Percentiles rank a stretch among this genome's conserved stretches.
phyloP scores from a whole-genome alignment of 2,113 vertebrate species.

The Hiodon tergisus region DNA sequence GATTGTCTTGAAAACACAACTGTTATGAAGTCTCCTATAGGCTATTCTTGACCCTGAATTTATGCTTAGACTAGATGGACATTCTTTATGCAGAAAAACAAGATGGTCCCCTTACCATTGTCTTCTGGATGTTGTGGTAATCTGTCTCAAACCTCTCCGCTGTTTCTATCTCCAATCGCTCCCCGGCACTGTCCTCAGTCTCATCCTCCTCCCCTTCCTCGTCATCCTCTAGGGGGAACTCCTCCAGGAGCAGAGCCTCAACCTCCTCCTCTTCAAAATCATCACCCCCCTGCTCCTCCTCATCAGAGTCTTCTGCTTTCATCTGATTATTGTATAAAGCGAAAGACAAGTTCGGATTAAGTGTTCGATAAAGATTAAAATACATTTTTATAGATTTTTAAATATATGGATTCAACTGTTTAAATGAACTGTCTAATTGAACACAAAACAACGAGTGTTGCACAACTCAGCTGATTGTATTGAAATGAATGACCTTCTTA shows the following conservation, averaged over 20 bases:
- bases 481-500: conserved; percentile 38
- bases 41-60: too few relatives aligned
- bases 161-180: conserved; percentile 73
- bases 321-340: conserved; percentile 22
- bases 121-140: conserved; percentile 45
- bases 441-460: too few relatives aligned
- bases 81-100: not conserved
- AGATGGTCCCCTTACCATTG: conserved; percentile 58
- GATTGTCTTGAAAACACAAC: too few relatives aligned
- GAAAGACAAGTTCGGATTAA: not conserved
- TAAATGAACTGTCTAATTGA: too few relatives aligned
- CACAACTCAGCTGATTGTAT: not conserved
- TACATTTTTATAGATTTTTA: too few relatives aligned
- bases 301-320: conserved; percentile 2
- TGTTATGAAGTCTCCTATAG: too few relatives aligned
- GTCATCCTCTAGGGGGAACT: conserved; percentile 71
- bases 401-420: too few relatives aligned
- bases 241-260: conserved; percentile 70
- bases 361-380: too few relatives aligned
- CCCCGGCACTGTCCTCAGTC: conserved; percentile 57
- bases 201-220: conserved; percentile 68
- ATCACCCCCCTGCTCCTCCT: not conserved
- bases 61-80: too few relatives aligned
- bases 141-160: conserved; percentile 70
- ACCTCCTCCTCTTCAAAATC: conserved; percentile 46